Base-by-base conservation (phyloP, 2,113 vertebrate genomes). In the Poecile atricapillus region DNA sequence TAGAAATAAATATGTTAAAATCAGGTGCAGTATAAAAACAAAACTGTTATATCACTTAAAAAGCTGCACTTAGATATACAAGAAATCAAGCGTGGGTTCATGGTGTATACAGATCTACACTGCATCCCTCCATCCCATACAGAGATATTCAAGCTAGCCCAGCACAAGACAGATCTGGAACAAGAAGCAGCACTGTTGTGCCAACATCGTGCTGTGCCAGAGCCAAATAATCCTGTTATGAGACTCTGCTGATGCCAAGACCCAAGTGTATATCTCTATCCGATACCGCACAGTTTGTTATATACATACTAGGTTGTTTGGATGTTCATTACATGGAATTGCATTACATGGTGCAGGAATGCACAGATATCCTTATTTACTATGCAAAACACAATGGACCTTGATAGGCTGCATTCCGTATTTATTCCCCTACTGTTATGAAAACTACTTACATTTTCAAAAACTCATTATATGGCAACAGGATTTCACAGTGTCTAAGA, bases 401-500 rank as follows among this genome's bases (percentile, higher is more conserved):
- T 90, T 87, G 62, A 55, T 83, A 75, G 65, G 27, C n/a, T 93
- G 55, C 21, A 65, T 93, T 97, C 89, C 35, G 41, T 75, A 15
- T 43, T 88, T 93, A 91, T 93, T 94, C 71, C 53, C 47, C 56
- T 68, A 95, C 44, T 75, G 47, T 68, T 91, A 77, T 2, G 24
- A 93, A 93, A 95, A 83, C 11, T 69, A 91, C 96, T 95, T 94
- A 75, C 4, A 69, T 87, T 93, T 88, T 92, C 50, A 96, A 92
- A 95, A 93, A 64, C 49, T 95, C 93, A 95, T 85, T 86, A 73
- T 87, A 80, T 12, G 55, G 41, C 44, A 94, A 70, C 27, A 52
- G 80, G 91, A 95, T 93, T 95, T 43, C 93, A 90, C 81, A 93
- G 17, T 58, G 35, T 90, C 60, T 94, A 75, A 88, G 52, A 94